A percentile compares a stretch with the other conserved stretches of the same genome.
Conservation (phyloP, 2,888 invertebrate genomes). For the Pammene aurita region DNA sequence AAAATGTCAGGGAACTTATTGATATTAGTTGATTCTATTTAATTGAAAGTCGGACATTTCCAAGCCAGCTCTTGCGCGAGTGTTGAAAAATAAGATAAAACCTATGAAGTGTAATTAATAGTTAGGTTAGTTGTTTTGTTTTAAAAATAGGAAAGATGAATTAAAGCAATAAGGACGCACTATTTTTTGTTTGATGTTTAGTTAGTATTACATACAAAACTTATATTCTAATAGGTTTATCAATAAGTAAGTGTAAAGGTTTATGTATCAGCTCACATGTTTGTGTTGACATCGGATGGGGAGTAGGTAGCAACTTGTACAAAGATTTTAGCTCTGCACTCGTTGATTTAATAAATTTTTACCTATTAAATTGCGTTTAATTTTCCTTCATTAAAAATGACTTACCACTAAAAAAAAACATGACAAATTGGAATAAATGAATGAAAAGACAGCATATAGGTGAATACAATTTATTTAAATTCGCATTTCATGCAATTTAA, state of each 20-base stretch:
- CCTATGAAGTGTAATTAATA: conserved; percentile 10
- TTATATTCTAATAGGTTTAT: conserved; percentile 22
- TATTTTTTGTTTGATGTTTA: conserved; percentile 31
- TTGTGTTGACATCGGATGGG: conserved; percentile 12
- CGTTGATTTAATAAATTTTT: conserved; percentile 39
- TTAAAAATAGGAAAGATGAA: conserved; percentile 1
- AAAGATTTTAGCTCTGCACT: conserved; percentile 29
- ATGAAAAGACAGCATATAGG: background rate
- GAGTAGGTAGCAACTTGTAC: conserved; percentile 18
- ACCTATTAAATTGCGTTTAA: conserved; percentile 19
- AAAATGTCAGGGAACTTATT: too few species aligned
- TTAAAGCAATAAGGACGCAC: conserved; percentile 33
- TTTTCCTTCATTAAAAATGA: background rate
- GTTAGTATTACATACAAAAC: conserved; percentile 28
- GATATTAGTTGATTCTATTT: background rate
- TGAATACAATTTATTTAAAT: conserved; percentile 30
- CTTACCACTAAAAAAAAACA: too few species aligned
- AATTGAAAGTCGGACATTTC: background rate
- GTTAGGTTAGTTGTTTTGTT: conserved; percentile 23
- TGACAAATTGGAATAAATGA: background rate
- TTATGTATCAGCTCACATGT: conserved; percentile 17
- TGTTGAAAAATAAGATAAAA: background rate
- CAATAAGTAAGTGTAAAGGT: conserved; percentile 18
- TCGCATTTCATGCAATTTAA: conserved; percentile 37
- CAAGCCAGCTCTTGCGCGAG: conserved; percentile 9